Evolutionary conservation across 2,113 vertebrate genomes (phyloP), one percentile per base, ranked within the genome.

Genomic region (Pogonocichla stellata): DNA sequence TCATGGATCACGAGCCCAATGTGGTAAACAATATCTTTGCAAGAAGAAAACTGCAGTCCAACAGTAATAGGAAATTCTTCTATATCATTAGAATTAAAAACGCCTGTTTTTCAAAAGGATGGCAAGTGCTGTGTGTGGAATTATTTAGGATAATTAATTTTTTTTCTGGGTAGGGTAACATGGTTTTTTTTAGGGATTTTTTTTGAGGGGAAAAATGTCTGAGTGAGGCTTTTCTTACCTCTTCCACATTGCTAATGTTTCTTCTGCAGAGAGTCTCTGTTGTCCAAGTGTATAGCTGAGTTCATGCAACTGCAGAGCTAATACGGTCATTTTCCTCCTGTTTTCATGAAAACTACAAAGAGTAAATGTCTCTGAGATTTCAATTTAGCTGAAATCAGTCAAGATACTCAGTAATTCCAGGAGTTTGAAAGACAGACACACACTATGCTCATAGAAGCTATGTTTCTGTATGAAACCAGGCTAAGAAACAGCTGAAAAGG

Each of bases 341-440:
- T 83, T 88, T 73, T 77, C 26, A 18, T 31, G 6, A 86, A 93
- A 93, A 58, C 51, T 77, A 2, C 28, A 54, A 86, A 20, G 33
- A 77, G 4, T 6, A 4, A 69, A 45, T n/a, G 13, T 58, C 47
- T 85, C 28, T 65, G 45, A 77, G 42, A 70, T 45, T 90, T 70
- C 60, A 70, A 10, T 83, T 73, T 58, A 80, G 26, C 56, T 84
- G 40, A 90, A 83, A 71, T 84, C 48, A 80, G 64, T 69, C 67
- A 65, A 90, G 60, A 82, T 54, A 20, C 65, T 67, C 69, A 48
- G 75, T 86, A 92, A 92, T 70, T 83, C 88, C 24, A 36, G 22
- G 26, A 89, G 24, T 80, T 5, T 89, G 70, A 90, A 81, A 72
- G 82, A 40, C 54, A 92, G 61, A 2, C 66, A 82, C 62, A 51